Percentiles rank a stretch among this genome's conserved stretches.
Evolutionary conservation across 1,140 invertebrate genomes (phyloP).

Genomic region (Apis cerana): DNA sequence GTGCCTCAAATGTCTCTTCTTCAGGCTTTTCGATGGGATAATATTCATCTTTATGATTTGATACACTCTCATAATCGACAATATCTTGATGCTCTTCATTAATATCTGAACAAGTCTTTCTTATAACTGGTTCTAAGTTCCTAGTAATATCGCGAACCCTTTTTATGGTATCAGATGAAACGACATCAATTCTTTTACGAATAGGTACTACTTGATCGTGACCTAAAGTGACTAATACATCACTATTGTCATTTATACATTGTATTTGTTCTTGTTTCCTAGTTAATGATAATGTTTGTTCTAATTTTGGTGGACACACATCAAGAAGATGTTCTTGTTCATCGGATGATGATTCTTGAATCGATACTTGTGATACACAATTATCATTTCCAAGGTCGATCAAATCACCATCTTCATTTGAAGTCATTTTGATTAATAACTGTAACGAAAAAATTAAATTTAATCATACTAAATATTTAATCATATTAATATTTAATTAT

Average conservation of each 20-base stretch:
- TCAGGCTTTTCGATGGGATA: slow-evolving; percentile 37
- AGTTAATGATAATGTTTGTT: slow-evolving; percentile 76
- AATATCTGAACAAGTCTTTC: slow-evolving; percentile 39
- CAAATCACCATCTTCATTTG: slow-evolving; percentile 74
- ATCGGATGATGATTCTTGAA: slow-evolving; percentile 63
- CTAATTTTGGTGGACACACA: slow-evolving; percentile 77
- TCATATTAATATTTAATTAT: too few relatives aligned
- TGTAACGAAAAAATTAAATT: slow-evolving; percentile 36
- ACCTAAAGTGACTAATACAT: slow-evolving; percentile 76
- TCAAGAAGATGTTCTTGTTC: slow-evolving; percentile 78
- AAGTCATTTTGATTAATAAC: slow-evolving; percentile 67
- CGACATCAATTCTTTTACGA: slow-evolving; percentile 77
- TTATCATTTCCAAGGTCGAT: slow-evolving; percentile 76
- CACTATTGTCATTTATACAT: slow-evolving; percentile 56
- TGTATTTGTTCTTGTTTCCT: slow-evolving; percentile 59
- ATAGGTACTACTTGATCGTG: slow-evolving; percentile 77
- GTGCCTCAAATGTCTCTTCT: slow-evolving; percentile 68
- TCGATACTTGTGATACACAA: slow-evolving; percentile 60
- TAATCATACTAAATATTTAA: too few relatives aligned
- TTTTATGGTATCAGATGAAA: slow-evolving; percentile 78
- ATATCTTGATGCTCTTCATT: slow-evolving; percentile 51
- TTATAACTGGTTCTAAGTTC: slow-evolving; percentile 76
- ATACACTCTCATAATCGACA: slow-evolving; percentile 37
- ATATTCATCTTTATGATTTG: neutral
- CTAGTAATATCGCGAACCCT: slow-evolving; percentile 77